phyloP scores from a whole-genome alignment of 1,140 invertebrate species.

The Cepaea nemoralis region DNA sequence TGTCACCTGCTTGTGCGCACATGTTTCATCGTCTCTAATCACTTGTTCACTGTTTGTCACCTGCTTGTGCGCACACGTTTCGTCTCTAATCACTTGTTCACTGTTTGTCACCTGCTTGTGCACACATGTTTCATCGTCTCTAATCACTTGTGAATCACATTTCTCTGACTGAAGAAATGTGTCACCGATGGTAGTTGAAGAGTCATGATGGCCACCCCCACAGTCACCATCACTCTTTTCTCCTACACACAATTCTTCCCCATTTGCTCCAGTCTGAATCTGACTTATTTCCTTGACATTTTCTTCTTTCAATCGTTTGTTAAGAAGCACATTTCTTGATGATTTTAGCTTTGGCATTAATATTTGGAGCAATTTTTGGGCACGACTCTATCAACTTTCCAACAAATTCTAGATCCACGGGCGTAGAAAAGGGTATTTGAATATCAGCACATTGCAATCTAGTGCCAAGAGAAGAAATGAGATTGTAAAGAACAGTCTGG shows the following conservation, averaged over 20 bases:
- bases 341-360: neutral
- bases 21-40: neutral
- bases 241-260: neutral
- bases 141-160: neutral
- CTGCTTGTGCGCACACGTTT: too few relatives aligned
- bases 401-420: constrained; percentile 14
- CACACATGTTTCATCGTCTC: neutral
- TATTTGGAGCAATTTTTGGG: constrained; percentile 13
- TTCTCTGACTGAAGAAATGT: neutral
- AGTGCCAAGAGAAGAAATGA: constrained; percentile 1
- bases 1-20: neutral
- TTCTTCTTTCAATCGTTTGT: constrained; percentile 30
- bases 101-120: neutral
- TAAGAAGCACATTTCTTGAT: neutral
- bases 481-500: neutral
- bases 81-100: neutral
- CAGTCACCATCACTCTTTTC: neutral
- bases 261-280: neutral
- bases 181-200: neutral
- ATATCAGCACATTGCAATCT: neutral
- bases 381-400: constrained; percentile 15
- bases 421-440: neutral
- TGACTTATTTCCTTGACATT: neutral
- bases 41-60: neutral
- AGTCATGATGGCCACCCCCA: neutral